Conservation (phyloP, 2,888 invertebrate species). For the Phyllotreta cruciferae region DNA sequence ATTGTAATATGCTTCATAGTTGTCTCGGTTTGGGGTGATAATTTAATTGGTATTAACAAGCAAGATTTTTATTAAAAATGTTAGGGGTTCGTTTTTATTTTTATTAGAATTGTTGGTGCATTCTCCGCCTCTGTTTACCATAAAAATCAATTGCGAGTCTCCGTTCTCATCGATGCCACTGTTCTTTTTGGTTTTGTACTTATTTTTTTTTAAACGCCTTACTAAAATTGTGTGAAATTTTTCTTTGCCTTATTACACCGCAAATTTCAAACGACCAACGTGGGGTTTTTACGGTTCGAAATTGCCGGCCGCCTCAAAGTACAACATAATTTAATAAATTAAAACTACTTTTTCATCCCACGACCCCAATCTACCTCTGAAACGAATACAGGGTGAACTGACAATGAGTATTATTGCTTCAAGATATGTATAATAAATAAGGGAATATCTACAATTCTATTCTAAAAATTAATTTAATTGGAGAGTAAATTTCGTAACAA, state of each 20-base stretch:
- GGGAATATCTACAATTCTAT: no score
- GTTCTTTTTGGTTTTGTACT: conserved; percentile 50
- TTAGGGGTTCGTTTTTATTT: background rate
- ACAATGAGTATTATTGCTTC: no score
- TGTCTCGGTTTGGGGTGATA: background rate
- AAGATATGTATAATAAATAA: no score
- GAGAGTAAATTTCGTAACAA: no score
- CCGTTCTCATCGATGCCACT: conserved; percentile 53
- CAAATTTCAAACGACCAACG: conserved; percentile 32
- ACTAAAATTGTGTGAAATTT: conserved; percentile 55
- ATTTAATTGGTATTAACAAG: no score
- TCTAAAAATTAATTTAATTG: no score
- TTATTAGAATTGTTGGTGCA: background rate
- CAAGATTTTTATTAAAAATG: background rate
- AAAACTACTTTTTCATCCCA: no score
- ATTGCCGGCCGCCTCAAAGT: conserved; percentile 10
- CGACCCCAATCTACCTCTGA: no score
- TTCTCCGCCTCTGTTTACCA: conserved; percentile 31
- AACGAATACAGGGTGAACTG: no score
- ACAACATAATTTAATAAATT: conserved; percentile 1
- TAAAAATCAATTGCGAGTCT: conserved; percentile 43
- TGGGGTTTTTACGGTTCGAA: conserved; percentile 26
- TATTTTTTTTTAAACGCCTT: conserved; percentile 41
- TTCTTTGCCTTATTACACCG: conserved; percentile 42
- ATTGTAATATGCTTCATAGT: background rate